phyloP scores from a whole-genome alignment of 2,113 vertebrate genomes.

The Nothobranchius furzeri region DNA sequence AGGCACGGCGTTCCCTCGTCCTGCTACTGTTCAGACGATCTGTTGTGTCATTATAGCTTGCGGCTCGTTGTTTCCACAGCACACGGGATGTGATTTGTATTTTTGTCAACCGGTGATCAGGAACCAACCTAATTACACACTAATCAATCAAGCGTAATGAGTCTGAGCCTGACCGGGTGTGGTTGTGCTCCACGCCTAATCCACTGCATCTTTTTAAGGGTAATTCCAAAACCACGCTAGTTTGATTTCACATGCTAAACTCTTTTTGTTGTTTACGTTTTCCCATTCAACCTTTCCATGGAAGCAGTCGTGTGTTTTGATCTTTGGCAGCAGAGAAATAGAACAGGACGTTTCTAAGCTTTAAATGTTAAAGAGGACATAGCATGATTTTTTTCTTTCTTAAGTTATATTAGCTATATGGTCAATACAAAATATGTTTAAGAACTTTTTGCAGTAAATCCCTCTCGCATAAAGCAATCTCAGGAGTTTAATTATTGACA shows the following conservation, averaged over 20 bases:
- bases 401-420: too few relatives aligned
- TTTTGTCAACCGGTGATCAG: conserved; percentile 69
- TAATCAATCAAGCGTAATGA: conserved; percentile 73
- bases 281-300: conserved; percentile 16
- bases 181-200: conserved; percentile 51
- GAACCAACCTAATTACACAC: conserved; percentile 69
- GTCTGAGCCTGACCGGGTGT: conserved; percentile 57
- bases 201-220: conserved; percentile 56
- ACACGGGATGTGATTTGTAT: conserved; percentile 57
- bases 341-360: too few relatives aligned
- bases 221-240: conserved; percentile 43
- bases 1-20: conserved; percentile 25
- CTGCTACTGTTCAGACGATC: conserved; percentile 38
- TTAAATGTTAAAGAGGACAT: too few relatives aligned
- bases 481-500: too few relatives aligned
- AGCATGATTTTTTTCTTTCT: too few relatives aligned
- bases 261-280: conserved; percentile 2
- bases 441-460: too few relatives aligned
- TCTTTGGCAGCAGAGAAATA: conserved; percentile 25
- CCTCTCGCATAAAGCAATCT: too few relatives aligned
- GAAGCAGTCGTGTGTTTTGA: background rate
- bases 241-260: conserved; percentile 57
- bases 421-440: too few relatives aligned
- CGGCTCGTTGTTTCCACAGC: conserved; percentile 5
- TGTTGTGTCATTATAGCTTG: conserved; percentile 37